Conservation (phyloP, 2,888 invertebrate species). For the Agrypnus murinus region DNA sequence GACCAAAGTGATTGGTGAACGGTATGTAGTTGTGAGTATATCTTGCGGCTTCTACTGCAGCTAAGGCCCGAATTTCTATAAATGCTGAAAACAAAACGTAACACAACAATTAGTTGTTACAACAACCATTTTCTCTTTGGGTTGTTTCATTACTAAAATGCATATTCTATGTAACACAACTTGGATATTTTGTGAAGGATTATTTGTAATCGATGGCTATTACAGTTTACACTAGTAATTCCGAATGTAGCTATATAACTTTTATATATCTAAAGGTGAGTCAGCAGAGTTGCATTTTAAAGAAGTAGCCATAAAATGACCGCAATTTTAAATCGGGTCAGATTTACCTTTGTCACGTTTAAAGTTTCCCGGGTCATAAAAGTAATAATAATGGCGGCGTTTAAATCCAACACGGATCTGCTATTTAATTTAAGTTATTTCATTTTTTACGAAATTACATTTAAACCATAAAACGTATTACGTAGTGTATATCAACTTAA, state of each 20-base stretch:
- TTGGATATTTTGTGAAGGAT: neutral
- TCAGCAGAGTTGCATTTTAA: conserved; percentile 50
- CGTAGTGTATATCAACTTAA: too few species aligned
- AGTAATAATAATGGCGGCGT: conserved; percentile 51
- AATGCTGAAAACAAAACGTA: conserved; percentile 60
- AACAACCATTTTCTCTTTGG: too few species aligned
- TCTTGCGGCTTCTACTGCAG: conserved; percentile 65
- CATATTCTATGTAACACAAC: too few species aligned
- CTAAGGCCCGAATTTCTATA: conserved; percentile 63
- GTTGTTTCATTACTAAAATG: too few species aligned
- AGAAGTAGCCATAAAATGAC: conserved; percentile 49
- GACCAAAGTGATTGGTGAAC: conserved; percentile 54
- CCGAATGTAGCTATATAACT: conserved; percentile 33
- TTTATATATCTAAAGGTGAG: conserved; percentile 44
- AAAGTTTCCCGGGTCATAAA: conserved; percentile 32
- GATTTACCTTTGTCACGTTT: conserved; percentile 40
- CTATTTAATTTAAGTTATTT: conserved; percentile 52
- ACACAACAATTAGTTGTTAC: neutral
- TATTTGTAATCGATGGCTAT: conserved; percentile 22
- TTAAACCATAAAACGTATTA: neutral
- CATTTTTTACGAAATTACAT: conserved; percentile 4
- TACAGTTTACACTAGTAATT: conserved; percentile 27
- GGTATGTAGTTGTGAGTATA: conserved; percentile 63
- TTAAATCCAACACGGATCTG: conserved; percentile 52
- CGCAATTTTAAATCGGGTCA: conserved; percentile 43